phyloP scores from a whole-genome alignment of 2,888 invertebrate species.

The Seira sanloemensis region DNA sequence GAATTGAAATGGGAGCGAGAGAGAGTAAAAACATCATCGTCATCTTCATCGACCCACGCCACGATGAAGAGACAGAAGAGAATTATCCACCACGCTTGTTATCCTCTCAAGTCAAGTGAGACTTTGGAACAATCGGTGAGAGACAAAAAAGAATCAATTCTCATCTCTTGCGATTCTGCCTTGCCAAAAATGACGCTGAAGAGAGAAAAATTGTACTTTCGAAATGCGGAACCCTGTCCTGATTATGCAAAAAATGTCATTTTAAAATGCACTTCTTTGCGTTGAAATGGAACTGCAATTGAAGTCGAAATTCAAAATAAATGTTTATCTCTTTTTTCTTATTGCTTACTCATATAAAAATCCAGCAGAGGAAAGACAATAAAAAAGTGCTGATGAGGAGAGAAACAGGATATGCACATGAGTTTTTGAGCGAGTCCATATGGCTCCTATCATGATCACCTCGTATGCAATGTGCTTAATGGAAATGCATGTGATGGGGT shows the following conservation, averaged over 20 bases:
- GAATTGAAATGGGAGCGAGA: no score
- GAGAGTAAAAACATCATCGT: conserved; percentile 17
- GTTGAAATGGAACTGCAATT: no score
- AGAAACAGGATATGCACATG: conserved; percentile 2
- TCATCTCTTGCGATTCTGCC: no score
- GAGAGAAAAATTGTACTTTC: no score
- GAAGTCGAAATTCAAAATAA: no score
- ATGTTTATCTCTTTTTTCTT: not conserved
- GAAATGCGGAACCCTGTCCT: no score
- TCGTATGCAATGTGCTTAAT: not conserved
- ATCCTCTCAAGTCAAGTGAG: not conserved
- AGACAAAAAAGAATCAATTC: no score
- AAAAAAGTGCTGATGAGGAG: not conserved
- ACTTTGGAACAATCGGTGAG: not conserved
- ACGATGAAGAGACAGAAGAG: not conserved
- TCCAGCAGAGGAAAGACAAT: not conserved
- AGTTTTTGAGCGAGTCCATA: conserved; percentile 22
- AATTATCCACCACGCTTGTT: not conserved
- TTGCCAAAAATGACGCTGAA: no score
- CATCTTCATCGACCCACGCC: not conserved
- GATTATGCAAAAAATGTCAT: no score
- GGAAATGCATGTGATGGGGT: conserved; percentile 26
- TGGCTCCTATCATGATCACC: conserved; percentile 37
- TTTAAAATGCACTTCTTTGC: no score
- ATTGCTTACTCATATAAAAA: not conserved